A percentile compares a stretch with the other conserved stretches of the same genome.
Conservation (phyloP, 1,140 invertebrate species). For the Drosophila melanogaster region Release_6_plus_ISO1_MT NT_033779.5:17533501-17534000, state of each 20-base stretch:
- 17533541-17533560: too few species aligned
- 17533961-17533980: constrained; percentile 79
- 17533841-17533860: constrained; percentile 7
- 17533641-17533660: too few species aligned
- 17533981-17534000: not conserved
- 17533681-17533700: too few species aligned
- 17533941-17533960: constrained; percentile 80
- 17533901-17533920: constrained; percentile 82
- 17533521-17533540: too few species aligned
- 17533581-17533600: too few species aligned
- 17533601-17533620: too few species aligned
- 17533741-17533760: too few species aligned
- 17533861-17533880: constrained; percentile 9
- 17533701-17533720: too few species aligned
- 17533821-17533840: constrained; percentile 7
- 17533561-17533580: too few species aligned
- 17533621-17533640: too few species aligned
- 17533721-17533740: not conserved
- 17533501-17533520: too few species aligned
- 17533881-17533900: constrained; percentile 67
- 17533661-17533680: too few species aligned
- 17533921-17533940: constrained; percentile 83
- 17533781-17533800: not conserved
- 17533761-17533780: not conserved
- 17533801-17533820: not conserved